phyloP scores from a whole-genome alignment of 2,113 vertebrate species.

The Eleginops maclovinus region DNA sequence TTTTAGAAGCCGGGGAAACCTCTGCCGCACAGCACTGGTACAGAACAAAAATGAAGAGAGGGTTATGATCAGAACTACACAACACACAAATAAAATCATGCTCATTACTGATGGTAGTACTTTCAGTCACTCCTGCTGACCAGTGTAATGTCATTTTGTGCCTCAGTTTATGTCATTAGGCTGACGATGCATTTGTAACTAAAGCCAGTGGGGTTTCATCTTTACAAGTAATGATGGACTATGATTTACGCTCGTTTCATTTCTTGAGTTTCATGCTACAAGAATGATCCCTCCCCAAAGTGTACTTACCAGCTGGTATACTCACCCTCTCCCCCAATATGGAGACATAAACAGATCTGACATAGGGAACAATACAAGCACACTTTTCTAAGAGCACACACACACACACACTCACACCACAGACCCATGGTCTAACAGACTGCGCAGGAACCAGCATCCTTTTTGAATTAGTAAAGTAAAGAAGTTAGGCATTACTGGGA shows the following conservation, averaged over 20 bases:
- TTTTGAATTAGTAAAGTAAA: slow-evolving; percentile 39
- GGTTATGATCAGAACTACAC: slow-evolving; percentile 31
- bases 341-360: slow-evolving; percentile 80
- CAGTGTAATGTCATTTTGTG: slow-evolving; percentile 10
- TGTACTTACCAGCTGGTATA: slow-evolving; percentile 80
- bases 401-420: slow-evolving; percentile 55
- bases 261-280: slow-evolving; percentile 21
- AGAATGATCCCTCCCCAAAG: slow-evolving; percentile 45
- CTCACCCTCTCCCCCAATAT: slow-evolving; percentile 80
- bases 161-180: slow-evolving; percentile 11
- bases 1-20: slow-evolving; percentile 91
- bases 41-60: slow-evolving; percentile 54
- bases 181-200: not conserved
- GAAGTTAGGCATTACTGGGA: slow-evolving; percentile 41
- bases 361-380: slow-evolving; percentile 71
- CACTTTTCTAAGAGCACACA: slow-evolving; percentile 59
- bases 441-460: slow-evolving; percentile 46
- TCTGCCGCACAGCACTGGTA: slow-evolving; percentile 88
- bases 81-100: not conserved
- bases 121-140: slow-evolving; percentile 41
- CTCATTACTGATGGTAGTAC: not conserved
- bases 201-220: slow-evolving; percentile 3
- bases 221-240: slow-evolving; percentile 14
- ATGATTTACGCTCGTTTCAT: not conserved
- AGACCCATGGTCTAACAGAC: slow-evolving; percentile 42